Conservation (phyloP, 92 coral and sea anemone genomes). For the Zoanthus sociatus region DNA sequence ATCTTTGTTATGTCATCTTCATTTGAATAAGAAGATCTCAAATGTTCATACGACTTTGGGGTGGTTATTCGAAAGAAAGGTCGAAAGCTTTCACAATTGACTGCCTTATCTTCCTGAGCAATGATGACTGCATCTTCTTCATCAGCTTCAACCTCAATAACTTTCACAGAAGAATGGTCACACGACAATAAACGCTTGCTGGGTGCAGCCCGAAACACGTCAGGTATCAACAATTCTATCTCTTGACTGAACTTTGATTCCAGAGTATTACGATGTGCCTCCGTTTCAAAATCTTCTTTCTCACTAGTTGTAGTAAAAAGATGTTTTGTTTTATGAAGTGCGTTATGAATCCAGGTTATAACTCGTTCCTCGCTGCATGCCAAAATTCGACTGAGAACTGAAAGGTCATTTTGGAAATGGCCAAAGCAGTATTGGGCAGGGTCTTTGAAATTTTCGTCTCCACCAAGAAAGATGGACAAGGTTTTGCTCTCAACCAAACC, state of each 20-base stretch:
- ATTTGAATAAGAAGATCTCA: slow-evolving; percentile 68
- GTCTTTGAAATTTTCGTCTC: slow-evolving; percentile 29
- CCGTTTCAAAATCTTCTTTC: slow-evolving; percentile 25
- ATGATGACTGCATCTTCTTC: background rate
- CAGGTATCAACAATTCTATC: slow-evolving; percentile 1
- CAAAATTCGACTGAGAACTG: slow-evolving; percentile 61
- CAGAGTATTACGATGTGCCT: slow-evolving; percentile 1
- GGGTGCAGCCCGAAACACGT: background rate
- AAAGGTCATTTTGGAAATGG: slow-evolving; percentile 69
- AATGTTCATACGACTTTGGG: slow-evolving; percentile 71
- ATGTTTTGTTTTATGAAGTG: slow-evolving; percentile 60
- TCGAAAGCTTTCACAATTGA: background rate
- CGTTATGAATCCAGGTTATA: slow-evolving; percentile 73
- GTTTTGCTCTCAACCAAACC: slow-evolving; percentile 56
- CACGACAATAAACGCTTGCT: background rate
- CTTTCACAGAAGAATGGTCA: background rate
- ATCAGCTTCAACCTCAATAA: background rate
- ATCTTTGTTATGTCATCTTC: slow-evolving; percentile 53
- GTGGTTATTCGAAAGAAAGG: slow-evolving; percentile 71
- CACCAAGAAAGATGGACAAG: slow-evolving; percentile 53
- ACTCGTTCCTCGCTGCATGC: slow-evolving; percentile 74
- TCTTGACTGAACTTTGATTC: slow-evolving; percentile 21
- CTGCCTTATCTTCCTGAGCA: slow-evolving; percentile 7
- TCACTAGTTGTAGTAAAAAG: slow-evolving; percentile 52
- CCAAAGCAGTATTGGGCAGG: slow-evolving; percentile 70